Evolutionary conservation across 2,888 invertebrate genomes (phyloP).

Genomic region (Ichneumoninae sp.): DNA sequence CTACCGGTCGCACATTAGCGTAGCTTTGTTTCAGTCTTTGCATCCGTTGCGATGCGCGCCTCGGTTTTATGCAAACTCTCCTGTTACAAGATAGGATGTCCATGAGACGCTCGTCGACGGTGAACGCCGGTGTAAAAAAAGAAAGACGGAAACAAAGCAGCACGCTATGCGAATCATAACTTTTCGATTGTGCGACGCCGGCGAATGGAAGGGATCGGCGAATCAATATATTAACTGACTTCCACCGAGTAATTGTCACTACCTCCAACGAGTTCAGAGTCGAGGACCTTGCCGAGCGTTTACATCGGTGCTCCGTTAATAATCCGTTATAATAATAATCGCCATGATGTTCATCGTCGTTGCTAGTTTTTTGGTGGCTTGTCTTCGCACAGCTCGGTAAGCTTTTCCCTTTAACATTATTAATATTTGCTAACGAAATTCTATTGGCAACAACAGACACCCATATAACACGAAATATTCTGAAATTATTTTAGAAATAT

Average conservation of each 20-base stretch:
- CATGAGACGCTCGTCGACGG: constrained; percentile 22
- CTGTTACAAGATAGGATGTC: constrained; percentile 44
- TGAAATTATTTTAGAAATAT: too few species aligned
- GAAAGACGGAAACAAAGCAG: constrained; percentile 25
- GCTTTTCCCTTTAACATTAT: neutral
- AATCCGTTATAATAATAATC: neutral
- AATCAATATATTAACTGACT: constrained; percentile 54
- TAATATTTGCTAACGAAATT: neutral
- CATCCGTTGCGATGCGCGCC: constrained; percentile 14
- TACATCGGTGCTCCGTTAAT: neutral
- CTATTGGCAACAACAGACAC: too few species aligned
- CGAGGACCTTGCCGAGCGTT: neutral
- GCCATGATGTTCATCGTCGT: constrained; percentile 37
- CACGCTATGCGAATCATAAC: constrained; percentile 6
- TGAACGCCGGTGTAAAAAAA: constrained; percentile 2
- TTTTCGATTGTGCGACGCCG: constrained; percentile 12
- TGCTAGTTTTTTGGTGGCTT: constrained; percentile 19
- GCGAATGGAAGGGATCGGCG: constrained; percentile 50
- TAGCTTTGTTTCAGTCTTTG: constrained; percentile 15
- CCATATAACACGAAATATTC: neutral
- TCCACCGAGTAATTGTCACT: constrained; percentile 47
- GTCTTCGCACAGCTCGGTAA: constrained; percentile 30
- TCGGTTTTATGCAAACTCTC: constrained; percentile 39
- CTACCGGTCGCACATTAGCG: neutral
- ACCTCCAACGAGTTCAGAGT: constrained; percentile 24